Conservation (phyloP, 2,888 invertebrate species). For the Leucozona laternaria region DNA sequence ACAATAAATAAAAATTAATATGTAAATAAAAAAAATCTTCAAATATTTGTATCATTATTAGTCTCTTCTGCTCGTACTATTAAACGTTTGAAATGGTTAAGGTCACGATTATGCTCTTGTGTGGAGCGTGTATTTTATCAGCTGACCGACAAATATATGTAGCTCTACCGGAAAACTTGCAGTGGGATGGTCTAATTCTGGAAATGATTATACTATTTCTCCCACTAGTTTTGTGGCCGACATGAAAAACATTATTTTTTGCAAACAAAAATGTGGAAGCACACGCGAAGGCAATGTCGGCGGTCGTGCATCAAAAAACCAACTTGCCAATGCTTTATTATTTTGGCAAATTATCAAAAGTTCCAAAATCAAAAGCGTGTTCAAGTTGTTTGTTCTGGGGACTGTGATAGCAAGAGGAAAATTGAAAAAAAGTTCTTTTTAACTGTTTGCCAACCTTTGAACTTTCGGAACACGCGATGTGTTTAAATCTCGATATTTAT, state of each 20-base stretch:
- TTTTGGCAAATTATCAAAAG: slow-evolving; percentile 51
- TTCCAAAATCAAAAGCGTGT: slow-evolving; percentile 14
- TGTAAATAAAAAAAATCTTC: not conserved
- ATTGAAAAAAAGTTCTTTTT: not conserved
- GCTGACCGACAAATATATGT: slow-evolving; percentile 24
- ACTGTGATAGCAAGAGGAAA: not conserved
- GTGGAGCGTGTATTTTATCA: not conserved
- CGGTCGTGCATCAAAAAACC: not conserved
- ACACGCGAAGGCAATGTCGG: slow-evolving; percentile 32
- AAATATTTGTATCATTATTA: slow-evolving; percentile 55
- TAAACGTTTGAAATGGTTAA: slow-evolving; percentile 5
- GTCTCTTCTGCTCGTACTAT: not conserved
- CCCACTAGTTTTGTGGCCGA: slow-evolving; percentile 14
- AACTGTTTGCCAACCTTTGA: slow-evolving; percentile 17
- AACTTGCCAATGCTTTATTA: slow-evolving; percentile 1
- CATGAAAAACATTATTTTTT: slow-evolving; percentile 34
- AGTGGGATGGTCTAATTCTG: slow-evolving; percentile 65
- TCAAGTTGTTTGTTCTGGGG: not conserved
- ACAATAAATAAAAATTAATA: not conserved
- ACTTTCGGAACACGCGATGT: not conserved
- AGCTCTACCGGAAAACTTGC: slow-evolving; percentile 13
- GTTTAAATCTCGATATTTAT: not conserved
- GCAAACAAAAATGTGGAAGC: slow-evolving; percentile 30
- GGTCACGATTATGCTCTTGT: slow-evolving; percentile 1
- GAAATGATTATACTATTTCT: slow-evolving; percentile 51